A percentile compares a stretch with the other conserved stretches of the same genome.
Conservation (phyloP, 2,113 vertebrate species). For the Columba janthina region DNA sequence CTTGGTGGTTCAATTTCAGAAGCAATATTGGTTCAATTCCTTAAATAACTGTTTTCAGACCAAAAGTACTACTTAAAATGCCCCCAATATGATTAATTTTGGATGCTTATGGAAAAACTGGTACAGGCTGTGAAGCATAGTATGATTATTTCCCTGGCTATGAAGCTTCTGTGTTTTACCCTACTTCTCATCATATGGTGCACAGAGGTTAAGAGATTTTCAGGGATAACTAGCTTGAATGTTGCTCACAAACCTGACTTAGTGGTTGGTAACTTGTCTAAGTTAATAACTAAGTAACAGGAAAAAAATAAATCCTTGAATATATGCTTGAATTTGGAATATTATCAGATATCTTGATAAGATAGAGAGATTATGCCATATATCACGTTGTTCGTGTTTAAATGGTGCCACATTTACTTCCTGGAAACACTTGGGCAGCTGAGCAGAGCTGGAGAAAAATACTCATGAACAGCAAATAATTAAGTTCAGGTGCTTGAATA, state of each 20-base stretch:
- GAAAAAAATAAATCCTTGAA: neutral
- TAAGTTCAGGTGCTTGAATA: neutral
- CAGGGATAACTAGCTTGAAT: neutral
- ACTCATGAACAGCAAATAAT: constrained; percentile 8
- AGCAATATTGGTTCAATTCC: neutral
- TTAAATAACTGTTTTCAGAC: neutral
- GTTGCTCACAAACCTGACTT: neutral
- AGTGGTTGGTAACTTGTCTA: neutral
- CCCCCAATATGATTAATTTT: neutral
- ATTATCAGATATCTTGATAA: neutral
- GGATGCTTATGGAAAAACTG: neutral
- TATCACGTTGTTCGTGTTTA: neutral
- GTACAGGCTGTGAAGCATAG: neutral
- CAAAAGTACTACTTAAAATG: neutral
- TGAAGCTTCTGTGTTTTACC: neutral
- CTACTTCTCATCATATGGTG: neutral
- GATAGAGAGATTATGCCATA: neutral
- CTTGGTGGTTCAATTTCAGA: neutral
- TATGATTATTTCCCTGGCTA: neutral
- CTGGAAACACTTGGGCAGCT: neutral
- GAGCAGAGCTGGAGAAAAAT: neutral
- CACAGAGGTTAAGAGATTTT: neutral
- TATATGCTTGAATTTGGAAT: neutral
- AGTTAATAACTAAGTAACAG: neutral
- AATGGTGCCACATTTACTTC: neutral